Evolutionary conservation across 2,888 invertebrate genomes (phyloP), one percentile per base, ranked within the genome.

Genomic region (Drosophila testacea): DNA sequence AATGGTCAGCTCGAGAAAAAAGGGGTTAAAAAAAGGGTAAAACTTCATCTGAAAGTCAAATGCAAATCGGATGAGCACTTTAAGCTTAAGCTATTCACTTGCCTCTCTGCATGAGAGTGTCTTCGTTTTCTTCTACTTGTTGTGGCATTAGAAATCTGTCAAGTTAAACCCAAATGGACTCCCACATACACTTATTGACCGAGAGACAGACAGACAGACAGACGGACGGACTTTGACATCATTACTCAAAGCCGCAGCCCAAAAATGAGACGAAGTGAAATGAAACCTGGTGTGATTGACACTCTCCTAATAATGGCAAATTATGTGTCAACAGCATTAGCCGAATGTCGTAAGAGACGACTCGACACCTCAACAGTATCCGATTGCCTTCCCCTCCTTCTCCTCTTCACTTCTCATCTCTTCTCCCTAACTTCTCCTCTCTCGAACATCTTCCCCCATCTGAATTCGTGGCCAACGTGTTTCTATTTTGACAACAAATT

Each of bases 401-500:
- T 11, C 4, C 11, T 13, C 6, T 6, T 6, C 11, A 4, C 28
- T 28, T 6, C 32, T 11, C 9, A 27, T n/a, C n/a, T 11, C 9
- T 32, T n/a, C n/a, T 48, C 6, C 10, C 7, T 7, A 10, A 5
- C 10, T 6, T 1, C 6, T 44, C 27, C 11, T 11, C 27, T 6
- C 22, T 44, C 7, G 44, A 44, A 11, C 27, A 11, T 22, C 22
- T 22, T 4, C 50, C 4, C 4, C 41, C 6, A 7, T n/a, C 42
- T 38, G 28, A 7, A 27, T 44, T 42, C 16, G 55, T 54, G n/a
- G 34, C 16, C 50, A 59, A 50, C 51, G 62, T 73, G 48, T 62
- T 71, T 55, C 57, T 79, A 69, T 83, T 78, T 75, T 72, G 72
- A 77, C 79, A 86, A 76, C 76, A 75, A 83, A 86, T 84, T 86